Conservation (phyloP, 2,113 vertebrate genomes). For the Dissostichus mawsoni region DNA sequence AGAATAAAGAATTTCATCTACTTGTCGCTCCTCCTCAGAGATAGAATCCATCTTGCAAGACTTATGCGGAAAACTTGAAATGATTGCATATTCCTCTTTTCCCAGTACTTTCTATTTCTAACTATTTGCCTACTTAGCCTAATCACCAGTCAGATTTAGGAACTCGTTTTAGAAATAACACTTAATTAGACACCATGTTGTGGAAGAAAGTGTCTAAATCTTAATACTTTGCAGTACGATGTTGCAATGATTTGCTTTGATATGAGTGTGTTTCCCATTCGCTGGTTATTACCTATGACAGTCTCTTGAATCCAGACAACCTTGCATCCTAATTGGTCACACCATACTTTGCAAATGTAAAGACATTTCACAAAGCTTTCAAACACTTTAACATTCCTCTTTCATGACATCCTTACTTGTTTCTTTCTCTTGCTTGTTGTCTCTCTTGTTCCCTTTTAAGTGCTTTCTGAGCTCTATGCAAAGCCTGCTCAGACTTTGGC, state of each 20-base stretch:
- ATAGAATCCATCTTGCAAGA: slow-evolving; percentile 36
- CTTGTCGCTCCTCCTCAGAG: slow-evolving; percentile 33
- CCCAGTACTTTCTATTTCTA: background rate
- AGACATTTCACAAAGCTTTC: slow-evolving; percentile 20
- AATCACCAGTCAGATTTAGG: background rate
- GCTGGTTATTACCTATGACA: background rate
- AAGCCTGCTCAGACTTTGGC: slow-evolving; percentile 41
- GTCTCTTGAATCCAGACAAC: background rate
- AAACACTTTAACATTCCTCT: slow-evolving; percentile 27
- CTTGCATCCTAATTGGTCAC: slow-evolving; percentile 6
- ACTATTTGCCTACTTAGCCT: background rate
- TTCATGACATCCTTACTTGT: slow-evolving; percentile 23
- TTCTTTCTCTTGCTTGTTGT: slow-evolving; percentile 29
- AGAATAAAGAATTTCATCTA: slow-evolving; percentile 29
- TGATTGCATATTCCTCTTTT: slow-evolving; percentile 2
- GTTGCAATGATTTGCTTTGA: background rate
- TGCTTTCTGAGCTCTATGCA: slow-evolving; percentile 24
- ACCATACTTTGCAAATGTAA: background rate
- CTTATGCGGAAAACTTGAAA: slow-evolving; percentile 33
- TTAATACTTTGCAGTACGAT: background rate
- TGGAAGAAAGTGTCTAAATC: background rate
- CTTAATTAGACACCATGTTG: background rate
- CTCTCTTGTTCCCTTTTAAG: slow-evolving; percentile 49
- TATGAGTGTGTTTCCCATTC: background rate
- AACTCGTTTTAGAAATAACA: background rate